These are phyloP conservation scores for Psilopsiagon aymara DNA, from an alignment of 2,113 vertebrate genomes.

Conservation along the genomic window DNA sequence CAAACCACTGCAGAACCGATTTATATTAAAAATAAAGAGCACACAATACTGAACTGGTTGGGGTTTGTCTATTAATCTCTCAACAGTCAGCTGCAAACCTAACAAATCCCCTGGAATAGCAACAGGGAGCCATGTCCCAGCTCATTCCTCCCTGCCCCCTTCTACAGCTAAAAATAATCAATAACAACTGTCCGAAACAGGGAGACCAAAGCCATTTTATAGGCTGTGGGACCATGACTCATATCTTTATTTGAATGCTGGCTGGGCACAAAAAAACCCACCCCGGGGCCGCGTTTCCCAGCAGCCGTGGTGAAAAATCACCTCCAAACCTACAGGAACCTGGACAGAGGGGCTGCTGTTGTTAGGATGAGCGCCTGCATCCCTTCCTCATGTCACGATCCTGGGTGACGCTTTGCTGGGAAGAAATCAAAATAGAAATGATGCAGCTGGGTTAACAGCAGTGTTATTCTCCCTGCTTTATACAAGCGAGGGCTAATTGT, in stretches of 20 bases:
- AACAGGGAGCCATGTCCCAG: not conserved
- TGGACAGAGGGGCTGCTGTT: fast-evolving
- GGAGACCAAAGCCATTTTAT: not conserved
- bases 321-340: fast-evolving
- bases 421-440: not conserved
- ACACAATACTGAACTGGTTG: not conserved
- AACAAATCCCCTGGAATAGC: constrained; percentile 40
- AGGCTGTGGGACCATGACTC: not conserved
- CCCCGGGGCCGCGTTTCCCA: not conserved
- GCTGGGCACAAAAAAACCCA: not conserved
- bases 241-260: not conserved
- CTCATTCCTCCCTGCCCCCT: constrained; percentile 5
- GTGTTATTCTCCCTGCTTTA: not conserved
- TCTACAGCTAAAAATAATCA: not conserved
- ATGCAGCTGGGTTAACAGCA: fast-evolving
- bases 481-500: not conserved
- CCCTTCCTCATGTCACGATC: fast-evolving
- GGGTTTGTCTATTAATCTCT: constrained; percentile 56
- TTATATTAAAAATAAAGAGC: constrained; percentile 47
- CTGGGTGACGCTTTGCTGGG: not conserved
- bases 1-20: constrained; percentile 31
- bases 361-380: not conserved
- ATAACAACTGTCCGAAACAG: not conserved
- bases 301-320: not conserved
- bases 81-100: constrained; percentile 40